Percentiles rank a stretch among this genome's conserved stretches.
These are phyloP conservation scores for Cyanocitta stelleri DNA, from an alignment of 2,113 vertebrate genomes.

Conservation along the genomic window DNA sequence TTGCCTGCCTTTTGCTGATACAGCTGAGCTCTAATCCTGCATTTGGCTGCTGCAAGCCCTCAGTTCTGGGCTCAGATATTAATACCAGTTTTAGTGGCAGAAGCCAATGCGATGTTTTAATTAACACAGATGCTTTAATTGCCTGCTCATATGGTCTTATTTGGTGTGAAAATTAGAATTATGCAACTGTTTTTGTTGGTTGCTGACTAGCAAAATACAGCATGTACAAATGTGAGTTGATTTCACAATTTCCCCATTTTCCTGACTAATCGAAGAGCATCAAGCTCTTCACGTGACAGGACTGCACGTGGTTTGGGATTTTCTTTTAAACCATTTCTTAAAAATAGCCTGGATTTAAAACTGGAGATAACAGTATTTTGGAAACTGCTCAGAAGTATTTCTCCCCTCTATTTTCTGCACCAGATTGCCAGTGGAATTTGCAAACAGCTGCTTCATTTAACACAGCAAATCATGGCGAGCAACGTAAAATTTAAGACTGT, in stretches of 20 bases:
- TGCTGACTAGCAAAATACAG: neutral
- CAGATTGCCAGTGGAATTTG: neutral
- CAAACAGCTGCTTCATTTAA: neutral
- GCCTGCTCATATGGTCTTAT: neutral
- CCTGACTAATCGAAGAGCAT: rapidly evolving
- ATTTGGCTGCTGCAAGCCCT: neutral
- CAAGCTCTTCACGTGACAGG: rapidly evolving
- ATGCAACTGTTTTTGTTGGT: neutral
- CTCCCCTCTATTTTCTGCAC: neutral
- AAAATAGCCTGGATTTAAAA: neutral
- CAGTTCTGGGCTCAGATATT: neutral
- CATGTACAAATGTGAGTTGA: neutral
- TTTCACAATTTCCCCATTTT: neutral
- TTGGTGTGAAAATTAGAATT: neutral
- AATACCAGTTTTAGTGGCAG: neutral
- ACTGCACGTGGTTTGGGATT: neutral
- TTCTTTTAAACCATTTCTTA: neutral
- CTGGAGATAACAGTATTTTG: neutral
- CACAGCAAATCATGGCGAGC: neutral
- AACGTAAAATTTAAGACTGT: neutral
- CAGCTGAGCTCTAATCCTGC: neutral
- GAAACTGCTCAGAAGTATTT: neutral
- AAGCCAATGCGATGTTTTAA: neutral
- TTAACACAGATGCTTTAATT: neutral
- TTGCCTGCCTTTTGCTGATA: neutral